Evolutionary conservation across 2,888 invertebrate species (phyloP).

Genomic region (Cistogaster globosa): DNA sequence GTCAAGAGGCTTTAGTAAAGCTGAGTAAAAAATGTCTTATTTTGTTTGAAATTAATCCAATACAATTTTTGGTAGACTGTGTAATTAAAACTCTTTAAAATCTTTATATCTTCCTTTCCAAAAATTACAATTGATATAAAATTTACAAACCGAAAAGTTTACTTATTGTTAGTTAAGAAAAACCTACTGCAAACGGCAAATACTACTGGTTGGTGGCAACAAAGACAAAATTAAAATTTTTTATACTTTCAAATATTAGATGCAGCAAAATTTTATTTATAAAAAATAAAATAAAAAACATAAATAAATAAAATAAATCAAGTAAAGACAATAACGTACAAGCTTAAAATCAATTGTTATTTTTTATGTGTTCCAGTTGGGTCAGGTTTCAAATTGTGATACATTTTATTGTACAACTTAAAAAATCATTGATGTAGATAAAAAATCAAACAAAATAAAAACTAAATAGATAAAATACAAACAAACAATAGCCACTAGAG

Average conservation of each 20-base stretch:
- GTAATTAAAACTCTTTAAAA: too few species aligned
- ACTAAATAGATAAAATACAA: slow-evolving; percentile 54
- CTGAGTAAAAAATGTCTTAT: too few species aligned
- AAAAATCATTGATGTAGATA: slow-evolving; percentile 50
- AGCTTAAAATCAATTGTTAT: slow-evolving; percentile 65
- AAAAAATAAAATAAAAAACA: slow-evolving; percentile 24
- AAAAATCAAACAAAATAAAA: slow-evolving; percentile 51
- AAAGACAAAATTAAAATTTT: slow-evolving; percentile 63
- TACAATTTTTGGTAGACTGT: too few species aligned
- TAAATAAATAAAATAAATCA: slow-evolving; percentile 55
- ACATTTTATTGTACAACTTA: slow-evolving; percentile 73
- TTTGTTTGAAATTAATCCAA: too few species aligned
- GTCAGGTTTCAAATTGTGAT: slow-evolving; percentile 79
- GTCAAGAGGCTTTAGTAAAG: too few species aligned
- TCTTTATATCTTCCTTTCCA: not conserved
- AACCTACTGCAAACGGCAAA: slow-evolving; percentile 48
- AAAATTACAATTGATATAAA: slow-evolving; percentile 27
- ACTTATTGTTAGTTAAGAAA: slow-evolving; percentile 4
- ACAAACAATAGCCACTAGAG: slow-evolving; percentile 34
- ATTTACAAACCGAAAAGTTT: slow-evolving; percentile 53
- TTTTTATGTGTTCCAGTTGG: slow-evolving; percentile 65
- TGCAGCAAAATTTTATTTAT: slow-evolving; percentile 6
- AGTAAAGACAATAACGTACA: slow-evolving; percentile 55
- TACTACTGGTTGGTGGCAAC: slow-evolving; percentile 45
- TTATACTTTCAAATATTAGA: slow-evolving; percentile 31